phyloP scores from a whole-genome alignment of 2,113 vertebrate species.

The Sinocyclocheilus rhinocerous region DNA sequence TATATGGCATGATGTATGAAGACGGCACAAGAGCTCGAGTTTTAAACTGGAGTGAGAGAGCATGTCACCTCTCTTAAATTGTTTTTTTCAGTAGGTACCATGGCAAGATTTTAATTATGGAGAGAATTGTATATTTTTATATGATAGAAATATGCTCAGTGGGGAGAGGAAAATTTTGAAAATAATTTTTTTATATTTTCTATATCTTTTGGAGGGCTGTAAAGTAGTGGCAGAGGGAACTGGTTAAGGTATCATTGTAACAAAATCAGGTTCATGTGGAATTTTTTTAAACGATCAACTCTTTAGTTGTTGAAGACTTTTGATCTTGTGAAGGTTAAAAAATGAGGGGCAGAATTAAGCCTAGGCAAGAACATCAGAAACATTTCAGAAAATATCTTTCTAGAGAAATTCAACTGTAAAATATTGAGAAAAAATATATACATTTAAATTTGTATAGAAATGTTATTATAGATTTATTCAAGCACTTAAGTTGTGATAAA shows the following conservation, averaged over 20 bases:
- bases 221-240: constrained; percentile 52
- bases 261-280: constrained; percentile 57
- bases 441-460: constrained; percentile 71
- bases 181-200: constrained; percentile 82
- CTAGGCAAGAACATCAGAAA: neutral
- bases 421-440: constrained; percentile 65
- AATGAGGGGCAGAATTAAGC: neutral
- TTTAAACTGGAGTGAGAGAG: constrained; percentile 22
- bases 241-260: constrained; percentile 67
- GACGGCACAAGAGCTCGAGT: constrained; percentile 10
- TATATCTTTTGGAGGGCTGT: constrained; percentile 65
- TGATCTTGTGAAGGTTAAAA: neutral
- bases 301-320: neutral
- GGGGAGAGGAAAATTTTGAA: constrained; percentile 72
- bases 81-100: constrained; percentile 20
- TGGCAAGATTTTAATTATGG: constrained; percentile 74
- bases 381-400: constrained; percentile 1
- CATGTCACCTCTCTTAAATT: constrained; percentile 18
- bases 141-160: constrained; percentile 71
- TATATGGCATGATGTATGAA: constrained; percentile 4
- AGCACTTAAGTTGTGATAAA: constrained; percentile 70
- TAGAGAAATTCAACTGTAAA: constrained; percentile 66
- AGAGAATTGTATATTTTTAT: constrained; percentile 84
- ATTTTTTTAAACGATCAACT: constrained; percentile 57
- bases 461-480: constrained; percentile 70